phyloP scores from a whole-genome alignment of 1,140 invertebrate species.

The Sweltsa coloradensis region DNA sequence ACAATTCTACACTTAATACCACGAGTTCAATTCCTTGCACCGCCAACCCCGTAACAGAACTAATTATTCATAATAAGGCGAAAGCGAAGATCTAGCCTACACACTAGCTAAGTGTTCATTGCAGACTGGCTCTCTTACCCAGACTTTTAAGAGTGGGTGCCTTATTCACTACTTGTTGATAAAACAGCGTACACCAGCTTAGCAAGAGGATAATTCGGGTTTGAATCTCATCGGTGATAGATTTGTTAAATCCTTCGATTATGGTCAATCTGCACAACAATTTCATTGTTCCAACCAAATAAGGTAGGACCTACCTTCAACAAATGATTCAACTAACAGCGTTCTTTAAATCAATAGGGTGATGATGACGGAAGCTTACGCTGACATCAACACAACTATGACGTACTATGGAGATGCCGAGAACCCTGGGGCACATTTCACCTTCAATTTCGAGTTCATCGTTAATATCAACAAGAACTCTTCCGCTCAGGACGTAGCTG shows the following conservation, averaged over 20 bases:
- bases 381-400: conserved; percentile 21
- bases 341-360: conserved; percentile 21
- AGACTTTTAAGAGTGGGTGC: too few relatives aligned
- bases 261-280: not conserved
- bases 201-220: conserved; percentile 7
- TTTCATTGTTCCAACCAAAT: not conserved
- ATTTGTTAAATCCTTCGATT: not conserved
- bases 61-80: too few relatives aligned
- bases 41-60: too few relatives aligned
- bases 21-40: too few relatives aligned
- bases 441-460: conserved; percentile 33
- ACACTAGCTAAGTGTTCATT: too few relatives aligned
- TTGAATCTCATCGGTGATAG: not conserved
- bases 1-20: too few relatives aligned
- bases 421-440: conserved; percentile 28
- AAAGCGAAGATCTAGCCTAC: too few relatives aligned
- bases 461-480: conserved; percentile 10
- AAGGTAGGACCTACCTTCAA: conserved; percentile 3
- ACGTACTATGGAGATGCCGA: conserved; percentile 29
- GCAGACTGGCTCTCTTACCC: too few relatives aligned
- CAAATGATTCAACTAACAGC: not conserved
- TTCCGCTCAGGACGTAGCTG: conserved; percentile 31
- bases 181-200: not conserved
- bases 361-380: conserved; percentile 32
- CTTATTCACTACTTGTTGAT: too few relatives aligned